Conservation (phyloP, 2,113 vertebrate species). For the Pomatostomus ruficeps region DNA sequence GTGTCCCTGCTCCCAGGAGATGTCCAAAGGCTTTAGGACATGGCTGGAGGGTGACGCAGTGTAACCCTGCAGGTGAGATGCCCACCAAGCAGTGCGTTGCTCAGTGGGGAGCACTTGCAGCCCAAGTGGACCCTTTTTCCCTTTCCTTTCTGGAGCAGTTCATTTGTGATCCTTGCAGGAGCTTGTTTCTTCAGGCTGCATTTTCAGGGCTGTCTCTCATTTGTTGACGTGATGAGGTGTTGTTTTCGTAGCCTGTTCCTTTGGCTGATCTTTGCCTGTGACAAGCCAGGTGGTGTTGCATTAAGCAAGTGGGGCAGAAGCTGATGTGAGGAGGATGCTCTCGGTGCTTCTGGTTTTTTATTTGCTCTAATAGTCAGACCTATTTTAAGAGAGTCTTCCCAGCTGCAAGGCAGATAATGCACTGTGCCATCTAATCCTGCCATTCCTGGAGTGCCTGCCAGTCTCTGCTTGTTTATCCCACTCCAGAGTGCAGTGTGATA, state of each 20-base stretch:
- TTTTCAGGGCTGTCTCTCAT: background rate
- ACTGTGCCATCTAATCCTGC: background rate
- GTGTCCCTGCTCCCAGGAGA: background rate
- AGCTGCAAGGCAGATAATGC: constrained; percentile 16
- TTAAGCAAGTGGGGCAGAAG: background rate
- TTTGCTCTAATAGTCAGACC: background rate
- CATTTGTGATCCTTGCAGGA: background rate
- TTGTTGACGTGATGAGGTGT: background rate
- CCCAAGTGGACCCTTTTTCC: background rate
- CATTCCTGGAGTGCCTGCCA: constrained; percentile 23
- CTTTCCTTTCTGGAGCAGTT: background rate
- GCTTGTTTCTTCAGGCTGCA: background rate
- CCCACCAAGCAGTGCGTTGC: background rate
- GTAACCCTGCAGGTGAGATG: background rate
- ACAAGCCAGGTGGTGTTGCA: background rate
- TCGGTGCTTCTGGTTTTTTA: background rate
- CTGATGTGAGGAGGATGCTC: background rate
- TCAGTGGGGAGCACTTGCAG: background rate
- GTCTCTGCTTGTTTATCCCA: background rate
- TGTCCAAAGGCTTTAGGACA: background rate
- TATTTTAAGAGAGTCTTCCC: constrained; percentile 31
- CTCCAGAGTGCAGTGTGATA: background rate
- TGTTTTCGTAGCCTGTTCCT: background rate
- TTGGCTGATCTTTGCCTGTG: background rate
- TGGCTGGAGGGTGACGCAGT: background rate